A percentile compares a stretch with the other conserved stretches of the same genome.
These are phyloP conservation scores for Corbicula japonica DNA, from an alignment of 2,888 invertebrate species.

Conservation along the genomic window DNA sequence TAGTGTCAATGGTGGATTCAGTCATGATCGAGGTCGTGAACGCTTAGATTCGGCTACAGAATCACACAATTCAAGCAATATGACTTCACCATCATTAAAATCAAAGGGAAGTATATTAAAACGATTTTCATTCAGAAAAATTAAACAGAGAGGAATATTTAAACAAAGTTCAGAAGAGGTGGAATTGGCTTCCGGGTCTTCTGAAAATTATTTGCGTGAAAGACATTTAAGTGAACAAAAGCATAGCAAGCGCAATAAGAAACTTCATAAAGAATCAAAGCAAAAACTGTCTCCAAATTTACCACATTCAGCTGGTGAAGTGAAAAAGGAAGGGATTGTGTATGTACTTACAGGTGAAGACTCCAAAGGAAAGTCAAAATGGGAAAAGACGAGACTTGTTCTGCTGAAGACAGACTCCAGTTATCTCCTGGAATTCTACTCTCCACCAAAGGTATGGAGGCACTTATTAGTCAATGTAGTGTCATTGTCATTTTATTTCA, in stretches of 20 bases:
- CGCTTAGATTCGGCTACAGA: slow-evolving; percentile 26
- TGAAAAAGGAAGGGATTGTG: slow-evolving; percentile 95
- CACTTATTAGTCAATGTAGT: too few relatives aligned
- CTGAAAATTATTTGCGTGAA: slow-evolving; percentile 69
- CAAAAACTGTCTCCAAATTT: slow-evolving; percentile 43
- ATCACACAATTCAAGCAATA: slow-evolving; percentile 54
- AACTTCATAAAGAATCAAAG: slow-evolving; percentile 60
- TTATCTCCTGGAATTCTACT: slow-evolving; percentile 98
- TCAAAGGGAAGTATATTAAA: slow-evolving; percentile 67
- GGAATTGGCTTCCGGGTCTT: slow-evolving; percentile 88
- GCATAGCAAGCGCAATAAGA: slow-evolving; percentile 64
- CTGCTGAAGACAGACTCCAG: slow-evolving; percentile 96
- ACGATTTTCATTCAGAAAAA: slow-evolving; percentile 70
- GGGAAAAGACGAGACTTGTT: slow-evolving; percentile 97
- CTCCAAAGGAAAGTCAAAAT: slow-evolving; percentile 92
- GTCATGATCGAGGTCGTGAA: slow-evolving; percentile 55
- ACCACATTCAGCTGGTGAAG: slow-evolving; percentile 59
- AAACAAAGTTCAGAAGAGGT: slow-evolving; percentile 96
- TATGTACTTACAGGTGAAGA: slow-evolving; percentile 97
- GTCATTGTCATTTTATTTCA: too few relatives aligned
- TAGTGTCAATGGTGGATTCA: slow-evolving; percentile 60
- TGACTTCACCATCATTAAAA: slow-evolving; percentile 28
- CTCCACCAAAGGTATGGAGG: slow-evolving; percentile 94
- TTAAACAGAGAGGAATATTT: slow-evolving; percentile 90
- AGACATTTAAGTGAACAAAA: slow-evolving; percentile 74